phyloP scores from a whole-genome alignment of 2,888 invertebrate genomes.

The Neoitamus cyanurus region DNA sequence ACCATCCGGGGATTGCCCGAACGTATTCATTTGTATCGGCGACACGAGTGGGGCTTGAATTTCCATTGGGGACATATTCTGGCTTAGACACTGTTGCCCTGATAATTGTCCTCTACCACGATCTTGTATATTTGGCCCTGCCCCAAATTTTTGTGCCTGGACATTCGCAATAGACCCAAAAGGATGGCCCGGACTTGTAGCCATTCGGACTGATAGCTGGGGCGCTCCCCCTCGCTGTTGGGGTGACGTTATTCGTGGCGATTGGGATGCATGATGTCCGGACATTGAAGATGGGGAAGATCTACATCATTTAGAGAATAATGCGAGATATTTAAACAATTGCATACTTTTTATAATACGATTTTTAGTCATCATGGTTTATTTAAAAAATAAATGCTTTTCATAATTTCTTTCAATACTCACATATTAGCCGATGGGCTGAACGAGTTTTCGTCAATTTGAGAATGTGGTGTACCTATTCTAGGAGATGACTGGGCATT shows the following conservation, averaged over 20 bases:
- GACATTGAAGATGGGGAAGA: constrained; percentile 67
- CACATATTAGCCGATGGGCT: constrained; percentile 64
- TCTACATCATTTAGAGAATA: constrained; percentile 56
- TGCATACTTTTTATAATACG: no score
- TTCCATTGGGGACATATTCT: constrained; percentile 59
- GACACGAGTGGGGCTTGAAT: constrained; percentile 69
- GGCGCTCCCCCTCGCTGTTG: constrained; percentile 65
- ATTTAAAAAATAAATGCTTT: no score
- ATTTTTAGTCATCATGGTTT: no score
- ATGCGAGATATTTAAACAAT: background rate
- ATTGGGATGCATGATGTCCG: constrained; percentile 66
- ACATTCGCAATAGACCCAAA: constrained; percentile 32
- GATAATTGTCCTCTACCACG: constrained; percentile 60
- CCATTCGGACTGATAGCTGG: constrained; percentile 61
- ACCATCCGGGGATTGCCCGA: constrained; percentile 1
- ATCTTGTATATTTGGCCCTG: constrained; percentile 29
- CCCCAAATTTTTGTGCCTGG: constrained; percentile 57
- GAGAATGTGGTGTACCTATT: constrained; percentile 73
- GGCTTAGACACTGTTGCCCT: constrained; percentile 63
- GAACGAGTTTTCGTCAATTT: constrained; percentile 71
- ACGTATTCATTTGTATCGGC: constrained; percentile 6
- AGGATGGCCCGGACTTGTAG: constrained; percentile 67
- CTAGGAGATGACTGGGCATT: constrained; percentile 70
- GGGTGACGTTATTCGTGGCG: constrained; percentile 70
- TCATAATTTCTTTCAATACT: background rate